Percentiles rank a stretch among this genome's conserved stretches.
Conservation (phyloP, 2,113 vertebrate genomes). For the Eidolon helvum region DNA sequence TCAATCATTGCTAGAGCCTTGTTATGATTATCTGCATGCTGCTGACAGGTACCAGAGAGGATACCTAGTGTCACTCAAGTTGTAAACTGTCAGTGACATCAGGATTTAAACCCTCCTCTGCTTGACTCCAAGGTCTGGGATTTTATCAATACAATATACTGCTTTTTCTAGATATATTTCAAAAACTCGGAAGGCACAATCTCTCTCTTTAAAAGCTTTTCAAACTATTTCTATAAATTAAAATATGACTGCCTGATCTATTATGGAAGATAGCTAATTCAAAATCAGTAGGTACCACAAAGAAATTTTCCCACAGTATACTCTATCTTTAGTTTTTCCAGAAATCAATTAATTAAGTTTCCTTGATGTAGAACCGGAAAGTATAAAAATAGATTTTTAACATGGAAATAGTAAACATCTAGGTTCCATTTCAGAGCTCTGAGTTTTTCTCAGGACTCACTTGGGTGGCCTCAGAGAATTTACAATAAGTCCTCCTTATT, state of each 20-base stretch:
- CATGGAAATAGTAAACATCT: neutral
- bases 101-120: neutral
- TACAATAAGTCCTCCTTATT: neutral
- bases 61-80: neutral
- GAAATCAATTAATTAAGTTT: neutral
- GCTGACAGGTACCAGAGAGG: neutral
- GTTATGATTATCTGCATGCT: neutral
- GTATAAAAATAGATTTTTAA: constrained; percentile 17
- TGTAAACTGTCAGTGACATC: neutral
- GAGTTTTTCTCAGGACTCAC: neutral
- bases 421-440: neutral
- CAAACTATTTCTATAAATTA: neutral
- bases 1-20: neutral
- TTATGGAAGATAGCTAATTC: neutral
- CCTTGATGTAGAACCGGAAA: neutral
- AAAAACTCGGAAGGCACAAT: neutral
- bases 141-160: neutral
- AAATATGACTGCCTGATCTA: neutral
- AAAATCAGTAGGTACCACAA: neutral
- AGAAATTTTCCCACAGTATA: neutral
- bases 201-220: neutral
- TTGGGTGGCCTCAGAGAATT: neutral
- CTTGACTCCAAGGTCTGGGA: neutral
- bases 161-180: neutral
- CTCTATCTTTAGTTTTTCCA: neutral